Percentiles rank a stretch among this genome's conserved stretches.
phyloP scores from a whole-genome alignment of 1,140 invertebrate genomes.

The Cylas formicarius region DNA sequence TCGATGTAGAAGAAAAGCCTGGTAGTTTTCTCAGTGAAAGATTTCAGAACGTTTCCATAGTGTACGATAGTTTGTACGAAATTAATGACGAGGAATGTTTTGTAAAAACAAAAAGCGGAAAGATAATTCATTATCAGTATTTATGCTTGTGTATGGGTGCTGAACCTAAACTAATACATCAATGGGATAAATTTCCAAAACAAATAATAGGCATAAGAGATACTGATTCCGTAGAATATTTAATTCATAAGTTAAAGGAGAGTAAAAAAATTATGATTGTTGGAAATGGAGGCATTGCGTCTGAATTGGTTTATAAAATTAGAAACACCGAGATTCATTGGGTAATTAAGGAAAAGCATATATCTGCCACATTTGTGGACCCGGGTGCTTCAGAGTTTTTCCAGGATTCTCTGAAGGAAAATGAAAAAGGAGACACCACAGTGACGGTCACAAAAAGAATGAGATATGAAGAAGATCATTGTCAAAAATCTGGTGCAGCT shows the following conservation, averaged over 20 bases:
- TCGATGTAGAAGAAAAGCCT: slow-evolving; percentile 74
- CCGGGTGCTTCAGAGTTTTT: slow-evolving; percentile 94
- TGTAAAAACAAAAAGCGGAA: slow-evolving; percentile 47
- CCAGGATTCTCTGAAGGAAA: slow-evolving; percentile 45
- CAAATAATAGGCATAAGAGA: slow-evolving; percentile 82
- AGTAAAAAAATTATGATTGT: slow-evolving; percentile 73
- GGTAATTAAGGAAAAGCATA: slow-evolving; percentile 89
- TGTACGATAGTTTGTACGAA: slow-evolving; percentile 57
- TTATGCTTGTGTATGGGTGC: slow-evolving; percentile 89
- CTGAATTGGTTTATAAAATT: slow-evolving; percentile 87
- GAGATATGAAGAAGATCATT: slow-evolving; percentile 56
- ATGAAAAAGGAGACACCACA: slow-evolving; percentile 13
- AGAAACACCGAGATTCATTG: slow-evolving; percentile 80
- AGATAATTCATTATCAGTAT: slow-evolving; percentile 64
- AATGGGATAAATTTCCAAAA: slow-evolving; percentile 52
- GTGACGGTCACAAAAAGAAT: slow-evolving; percentile 54
- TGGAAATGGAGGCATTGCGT: slow-evolving; percentile 97
- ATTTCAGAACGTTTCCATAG: slow-evolving; percentile 54
- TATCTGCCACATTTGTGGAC: slow-evolving; percentile 90
- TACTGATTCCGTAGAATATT: slow-evolving; percentile 84
- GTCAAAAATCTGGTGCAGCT: slow-evolving; percentile 62
- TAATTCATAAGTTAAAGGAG: slow-evolving; percentile 61
- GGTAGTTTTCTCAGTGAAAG: slow-evolving; percentile 50
- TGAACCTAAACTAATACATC: slow-evolving; percentile 66
- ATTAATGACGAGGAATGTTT: slow-evolving; percentile 48